phyloP scores from a whole-genome alignment of 2,888 invertebrate species.

The Limnephilus auricula region DNA sequence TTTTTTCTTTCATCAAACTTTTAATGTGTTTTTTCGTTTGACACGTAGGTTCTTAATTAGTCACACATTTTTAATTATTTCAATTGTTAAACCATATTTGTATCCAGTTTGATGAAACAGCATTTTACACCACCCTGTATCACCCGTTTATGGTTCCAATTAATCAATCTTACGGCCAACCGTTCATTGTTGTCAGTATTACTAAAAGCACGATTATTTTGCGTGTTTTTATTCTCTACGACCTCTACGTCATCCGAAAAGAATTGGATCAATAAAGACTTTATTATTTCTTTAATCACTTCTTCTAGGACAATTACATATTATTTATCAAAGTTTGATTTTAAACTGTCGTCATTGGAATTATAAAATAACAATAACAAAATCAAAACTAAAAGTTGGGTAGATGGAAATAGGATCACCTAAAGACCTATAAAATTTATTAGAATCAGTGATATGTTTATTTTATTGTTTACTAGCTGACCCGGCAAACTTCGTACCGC shows the following conservation, averaged over 20 bases:
- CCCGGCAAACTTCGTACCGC: too few species aligned
- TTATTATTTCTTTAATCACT: not conserved
- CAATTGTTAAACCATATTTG: not conserved
- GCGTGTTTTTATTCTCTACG: not conserved
- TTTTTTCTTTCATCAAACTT: not conserved
- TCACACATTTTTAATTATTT: not conserved
- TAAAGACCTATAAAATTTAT: not conserved
- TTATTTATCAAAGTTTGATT: not conserved
- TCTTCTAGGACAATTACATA: not conserved
- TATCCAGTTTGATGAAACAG: not conserved
- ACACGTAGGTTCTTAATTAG: not conserved
- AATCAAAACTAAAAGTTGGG: not conserved
- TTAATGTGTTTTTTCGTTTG: not conserved
- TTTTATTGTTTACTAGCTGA: too few species aligned
- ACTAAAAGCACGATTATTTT: not conserved
- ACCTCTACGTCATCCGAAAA: not conserved
- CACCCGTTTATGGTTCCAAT: conserved; percentile 25
- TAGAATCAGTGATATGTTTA: too few species aligned
- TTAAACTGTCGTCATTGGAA: not conserved
- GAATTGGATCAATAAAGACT: not conserved
- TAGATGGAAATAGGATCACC: not conserved
- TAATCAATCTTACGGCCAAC: conserved; percentile 35
- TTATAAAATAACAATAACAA: not conserved
- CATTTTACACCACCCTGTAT: conserved; percentile 26
- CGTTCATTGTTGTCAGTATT: not conserved